phyloP scores from a whole-genome alignment of 1,140 invertebrate species.

The Diorhabda carinulata region DNA sequence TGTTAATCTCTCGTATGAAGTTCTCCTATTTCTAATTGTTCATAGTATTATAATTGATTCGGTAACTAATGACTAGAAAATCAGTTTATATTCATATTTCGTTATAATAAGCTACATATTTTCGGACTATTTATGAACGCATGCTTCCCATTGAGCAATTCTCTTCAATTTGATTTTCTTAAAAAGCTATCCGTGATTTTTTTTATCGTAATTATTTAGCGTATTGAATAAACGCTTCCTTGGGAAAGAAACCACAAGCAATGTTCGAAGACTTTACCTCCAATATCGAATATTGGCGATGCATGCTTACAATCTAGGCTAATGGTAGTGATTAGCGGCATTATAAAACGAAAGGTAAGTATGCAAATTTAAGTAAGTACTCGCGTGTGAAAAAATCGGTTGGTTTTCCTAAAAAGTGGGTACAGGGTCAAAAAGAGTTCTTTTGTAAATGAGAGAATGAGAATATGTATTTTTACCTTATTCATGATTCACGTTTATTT shows the following conservation, averaged over 20 bases:
- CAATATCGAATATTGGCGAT: slow-evolving; percentile 6
- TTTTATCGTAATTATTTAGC: background rate
- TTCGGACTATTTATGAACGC: background rate
- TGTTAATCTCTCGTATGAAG: too few species aligned
- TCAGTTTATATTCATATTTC: too few species aligned
- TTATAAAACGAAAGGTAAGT: slow-evolving; percentile 11
- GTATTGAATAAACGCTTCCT: slow-evolving; percentile 6
- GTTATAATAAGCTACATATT: too few species aligned
- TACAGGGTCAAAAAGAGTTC: background rate
- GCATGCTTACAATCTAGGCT: slow-evolving; percentile 11
- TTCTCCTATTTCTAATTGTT: too few species aligned
- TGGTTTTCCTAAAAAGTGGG: background rate
- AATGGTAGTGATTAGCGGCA: slow-evolving; percentile 12
- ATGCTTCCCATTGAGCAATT: background rate
- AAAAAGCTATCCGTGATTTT: background rate
- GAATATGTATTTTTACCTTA: too few species aligned
- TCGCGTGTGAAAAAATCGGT: slow-evolving; percentile 4
- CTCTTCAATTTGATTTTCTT: background rate
- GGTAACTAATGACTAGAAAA: too few species aligned
- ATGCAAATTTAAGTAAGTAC: background rate
- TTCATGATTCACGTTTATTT: too few species aligned
- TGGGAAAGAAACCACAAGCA: slow-evolving; percentile 13
- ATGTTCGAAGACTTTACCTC: slow-evolving; percentile 1
- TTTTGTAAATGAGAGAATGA: too few species aligned
- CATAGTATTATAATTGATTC: too few species aligned